Evolutionary conservation across 23 tunicate genomes (phyloP).

Genomic region (Corella eumyota): DNA sequence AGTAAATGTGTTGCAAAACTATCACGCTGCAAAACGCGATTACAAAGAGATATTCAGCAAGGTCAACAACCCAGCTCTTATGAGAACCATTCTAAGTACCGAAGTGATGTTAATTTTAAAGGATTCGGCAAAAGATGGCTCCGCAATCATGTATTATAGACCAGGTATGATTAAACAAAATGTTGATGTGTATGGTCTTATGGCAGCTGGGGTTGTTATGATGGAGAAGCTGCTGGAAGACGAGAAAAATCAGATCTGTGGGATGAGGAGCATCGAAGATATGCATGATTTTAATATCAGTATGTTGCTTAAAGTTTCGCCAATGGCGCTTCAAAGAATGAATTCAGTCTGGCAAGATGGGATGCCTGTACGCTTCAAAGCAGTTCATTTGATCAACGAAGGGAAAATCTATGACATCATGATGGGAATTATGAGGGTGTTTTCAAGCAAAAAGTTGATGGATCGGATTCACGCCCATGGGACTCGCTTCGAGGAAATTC

Average conservation of each 20-base stretch:
- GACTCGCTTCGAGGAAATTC: slow-evolving; percentile 16
- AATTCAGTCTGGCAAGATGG: slow-evolving; percentile 61
- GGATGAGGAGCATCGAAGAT: slow-evolving; percentile 39
- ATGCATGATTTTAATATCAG: slow-evolving; percentile 39
- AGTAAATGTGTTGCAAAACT: slow-evolving; percentile 47
- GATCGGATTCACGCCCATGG: slow-evolving; percentile 51
- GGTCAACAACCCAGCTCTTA: slow-evolving; percentile 42
- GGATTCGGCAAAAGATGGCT: slow-evolving; percentile 45
- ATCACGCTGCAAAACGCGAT: slow-evolving; percentile 40
- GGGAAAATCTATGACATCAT: slow-evolving; percentile 32
- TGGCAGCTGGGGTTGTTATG: slow-evolving; percentile 38
- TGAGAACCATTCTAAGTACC: slow-evolving; percentile 22
- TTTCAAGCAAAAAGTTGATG: slow-evolving; percentile 46
- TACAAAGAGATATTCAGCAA: slow-evolving; percentile 51
- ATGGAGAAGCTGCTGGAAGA: slow-evolving; percentile 60
- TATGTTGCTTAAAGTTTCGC: slow-evolving; percentile 29
- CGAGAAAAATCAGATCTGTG: slow-evolving; percentile 56
- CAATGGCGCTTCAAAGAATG: slow-evolving; percentile 40
- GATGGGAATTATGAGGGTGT: slow-evolving; percentile 28
- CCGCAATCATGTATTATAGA: slow-evolving; percentile 26
- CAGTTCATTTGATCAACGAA: slow-evolving; percentile 52
- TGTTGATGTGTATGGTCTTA: slow-evolving; percentile 31
- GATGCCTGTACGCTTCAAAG: slow-evolving; percentile 69
- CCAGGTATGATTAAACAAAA: slow-evolving; percentile 19
- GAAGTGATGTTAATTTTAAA: slow-evolving; percentile 26